Evolutionary conservation across 2,797 vertebrate species (phyloP), one percentile per base, ranked within the genome.

Genomic region (Lagorchestes hirsutus): DNA sequence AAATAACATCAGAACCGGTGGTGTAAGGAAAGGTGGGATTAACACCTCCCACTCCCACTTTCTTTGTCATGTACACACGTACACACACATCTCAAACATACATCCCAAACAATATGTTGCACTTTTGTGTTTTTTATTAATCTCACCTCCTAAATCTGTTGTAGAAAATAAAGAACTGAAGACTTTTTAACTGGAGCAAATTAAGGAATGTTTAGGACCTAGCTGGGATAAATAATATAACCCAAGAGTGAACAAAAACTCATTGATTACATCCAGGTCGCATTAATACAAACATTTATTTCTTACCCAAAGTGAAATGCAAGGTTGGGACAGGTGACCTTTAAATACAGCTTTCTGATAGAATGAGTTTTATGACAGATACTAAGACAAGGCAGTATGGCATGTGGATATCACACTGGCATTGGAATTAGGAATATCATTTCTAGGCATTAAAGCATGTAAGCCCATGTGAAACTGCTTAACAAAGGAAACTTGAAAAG

Each of bases 371-470:
- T 82, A 46, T 46, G n/a, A 8, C 18, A 24, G 8, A 40, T 22
- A 40, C 6, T 24, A 74, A 74, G 5, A 40, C 28, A 74, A 22
- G n/a, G n/a, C n/a, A 58, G 62, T 93, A 90, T 50, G n/a, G 10
- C 31, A 31, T 93, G 6, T 74, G 8, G 6, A 40, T 74, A 82
- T 46, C 74, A 46, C 40, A 46, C 3, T 24, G 40, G 9, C 40
- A 22, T 82, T 27, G 9, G 74, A 67, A 27, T 46, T 82, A 82
- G 40, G 40, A 82, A 82, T 82, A 46, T 27, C 46, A 4, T n/a
- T 67, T 67, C 14, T 18, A 92, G 0, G 29, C 54, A 2, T 0
- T 5, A 24, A 12, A 34, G 54, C 34, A 24, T 6, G 0, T 91
- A 13, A 50, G 13, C 54, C 93, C 27, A 90, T 55, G 50, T 8